Evolutionary conservation across 1,140 invertebrate species (phyloP).

Genomic region (Saccostrea echinata): DNA sequence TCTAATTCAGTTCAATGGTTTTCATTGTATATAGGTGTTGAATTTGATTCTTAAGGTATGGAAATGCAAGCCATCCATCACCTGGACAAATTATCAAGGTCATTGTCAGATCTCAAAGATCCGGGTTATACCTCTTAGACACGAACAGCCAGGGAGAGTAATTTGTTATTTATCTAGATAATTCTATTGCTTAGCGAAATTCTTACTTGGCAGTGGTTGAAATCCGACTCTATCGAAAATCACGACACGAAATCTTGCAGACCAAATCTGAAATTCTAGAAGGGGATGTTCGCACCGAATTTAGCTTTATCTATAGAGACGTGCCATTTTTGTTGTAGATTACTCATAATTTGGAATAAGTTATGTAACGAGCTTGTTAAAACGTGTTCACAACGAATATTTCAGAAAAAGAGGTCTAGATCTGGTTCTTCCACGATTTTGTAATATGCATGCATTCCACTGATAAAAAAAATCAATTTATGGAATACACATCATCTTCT

Average conservation of each 20-base stretch:
- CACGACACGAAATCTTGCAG: neutral
- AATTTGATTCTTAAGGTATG: neutral
- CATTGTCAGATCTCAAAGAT: neutral
- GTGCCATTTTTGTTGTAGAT: neutral
- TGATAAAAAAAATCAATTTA: no score
- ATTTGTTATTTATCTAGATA: constrained; percentile 25
- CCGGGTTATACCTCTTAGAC: neutral
- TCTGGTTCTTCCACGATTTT: no score
- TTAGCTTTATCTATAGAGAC: neutral
- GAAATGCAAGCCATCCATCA: neutral
- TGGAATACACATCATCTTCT: no score
- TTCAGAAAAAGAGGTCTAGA: no score
- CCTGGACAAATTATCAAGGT: constrained; percentile 23
- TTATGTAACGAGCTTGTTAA: neutral
- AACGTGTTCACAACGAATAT: neutral
- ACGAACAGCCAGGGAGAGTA: constrained; percentile 21
- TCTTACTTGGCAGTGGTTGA: neutral
- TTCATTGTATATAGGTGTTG: constrained; percentile 1
- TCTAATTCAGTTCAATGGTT: constrained; percentile 11
- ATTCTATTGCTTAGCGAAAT: neutral
- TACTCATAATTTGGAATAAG: neutral
- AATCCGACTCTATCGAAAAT: neutral
- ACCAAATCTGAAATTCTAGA: neutral
- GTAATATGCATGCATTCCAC: no score
- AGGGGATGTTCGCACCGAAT: constrained; percentile 16